Evolutionary conservation across 2,888 invertebrate genomes (phyloP).

Genomic region (Pachycephus smyrnensis): DNA sequence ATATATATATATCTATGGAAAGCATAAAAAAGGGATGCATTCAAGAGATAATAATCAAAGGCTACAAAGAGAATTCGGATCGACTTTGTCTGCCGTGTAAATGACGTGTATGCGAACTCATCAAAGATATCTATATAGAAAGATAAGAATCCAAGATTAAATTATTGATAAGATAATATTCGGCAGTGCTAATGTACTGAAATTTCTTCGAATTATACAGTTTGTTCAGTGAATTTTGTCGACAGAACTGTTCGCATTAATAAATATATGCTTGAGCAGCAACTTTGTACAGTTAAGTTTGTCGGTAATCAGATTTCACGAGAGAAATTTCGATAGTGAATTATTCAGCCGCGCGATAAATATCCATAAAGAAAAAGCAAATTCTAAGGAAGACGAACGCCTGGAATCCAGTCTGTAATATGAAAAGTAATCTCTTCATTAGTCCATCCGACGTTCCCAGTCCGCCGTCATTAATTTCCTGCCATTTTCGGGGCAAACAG

Average conservation of each 20-base stretch:
- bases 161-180: conserved; percentile 3
- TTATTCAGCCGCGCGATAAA: background rate
- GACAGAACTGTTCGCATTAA: background rate
- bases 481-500: conserved; percentile 32
- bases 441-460: background rate
- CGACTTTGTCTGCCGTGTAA: background rate
- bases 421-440: conserved; percentile 35
- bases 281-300: too few relatives aligned
- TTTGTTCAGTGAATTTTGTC: background rate
- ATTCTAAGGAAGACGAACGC: background rate
- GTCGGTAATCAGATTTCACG: too few relatives aligned
- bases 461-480: conserved; percentile 32
- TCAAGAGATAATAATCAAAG: conserved; percentile 6
- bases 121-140: background rate
- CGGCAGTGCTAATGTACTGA: background rate
- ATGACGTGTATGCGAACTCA: background rate
- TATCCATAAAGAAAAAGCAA: conserved; percentile 3
- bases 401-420: conserved; percentile 36
- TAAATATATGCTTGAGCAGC: too few relatives aligned
- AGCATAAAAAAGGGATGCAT: background rate
- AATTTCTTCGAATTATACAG: background rate
- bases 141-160: conserved; percentile 2
- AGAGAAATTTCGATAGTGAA: too few relatives aligned
- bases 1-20: background rate
- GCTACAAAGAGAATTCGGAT: background rate